These are phyloP conservation scores for Tiliqua scincoides DNA, from an alignment of 2,113 vertebrate genomes.

Conservation along the genomic window DNA sequence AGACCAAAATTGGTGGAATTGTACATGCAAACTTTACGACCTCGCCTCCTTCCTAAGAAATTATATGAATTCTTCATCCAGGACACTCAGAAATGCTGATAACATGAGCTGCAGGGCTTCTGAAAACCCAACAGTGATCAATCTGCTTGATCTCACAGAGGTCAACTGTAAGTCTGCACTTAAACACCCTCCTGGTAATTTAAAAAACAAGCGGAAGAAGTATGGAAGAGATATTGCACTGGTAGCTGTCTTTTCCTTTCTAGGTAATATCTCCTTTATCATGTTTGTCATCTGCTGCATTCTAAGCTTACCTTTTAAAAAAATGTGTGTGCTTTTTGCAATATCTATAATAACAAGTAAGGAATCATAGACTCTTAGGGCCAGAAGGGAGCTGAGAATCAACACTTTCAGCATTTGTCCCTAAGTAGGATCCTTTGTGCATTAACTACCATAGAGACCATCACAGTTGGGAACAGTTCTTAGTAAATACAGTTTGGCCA, in stretches of 20 bases:
- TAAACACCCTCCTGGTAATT: constrained; percentile 72
- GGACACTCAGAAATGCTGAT: constrained; percentile 70
- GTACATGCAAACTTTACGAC: constrained; percentile 78
- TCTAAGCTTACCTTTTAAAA: background rate
- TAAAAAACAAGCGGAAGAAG: constrained; percentile 59
- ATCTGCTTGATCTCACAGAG: constrained; percentile 76
- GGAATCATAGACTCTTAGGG: background rate
- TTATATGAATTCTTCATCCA: constrained; percentile 73
- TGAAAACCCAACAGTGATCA: constrained; percentile 53
- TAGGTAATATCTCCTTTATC: constrained; percentile 70
- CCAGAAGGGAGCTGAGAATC: background rate
- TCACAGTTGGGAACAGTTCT: background rate
- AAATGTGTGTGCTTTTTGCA: background rate
- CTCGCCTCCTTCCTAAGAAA: constrained; percentile 74
- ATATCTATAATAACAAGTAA: background rate
- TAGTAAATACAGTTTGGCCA: background rate
- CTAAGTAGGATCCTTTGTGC: background rate
- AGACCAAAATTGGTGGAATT: constrained; percentile 81
- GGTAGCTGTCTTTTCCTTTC: constrained; percentile 79
- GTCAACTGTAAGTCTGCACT: constrained; percentile 77
- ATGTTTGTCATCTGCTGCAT: background rate
- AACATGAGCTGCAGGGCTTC: constrained; percentile 72
- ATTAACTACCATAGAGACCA: background rate
- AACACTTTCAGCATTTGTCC: background rate
- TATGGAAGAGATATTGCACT: constrained; percentile 78